Percentiles rank a stretch among this genome's conserved stretches.
These are phyloP conservation scores for Monopis laevigella DNA, from an alignment of 2,888 invertebrate genomes.

Conservation along the genomic window DNA sequence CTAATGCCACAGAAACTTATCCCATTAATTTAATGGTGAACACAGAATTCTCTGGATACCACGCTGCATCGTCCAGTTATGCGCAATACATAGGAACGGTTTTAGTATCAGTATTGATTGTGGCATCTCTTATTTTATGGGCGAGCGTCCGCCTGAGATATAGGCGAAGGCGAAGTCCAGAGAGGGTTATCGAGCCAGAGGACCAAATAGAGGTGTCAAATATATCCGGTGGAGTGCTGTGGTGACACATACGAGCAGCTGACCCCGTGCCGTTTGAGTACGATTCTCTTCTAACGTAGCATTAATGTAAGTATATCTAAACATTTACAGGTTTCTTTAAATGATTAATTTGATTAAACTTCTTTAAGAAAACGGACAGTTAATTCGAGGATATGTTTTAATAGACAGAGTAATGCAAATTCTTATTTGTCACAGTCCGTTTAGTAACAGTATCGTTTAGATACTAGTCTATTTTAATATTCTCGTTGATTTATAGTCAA, in stretches of 20 bases:
- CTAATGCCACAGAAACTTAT: slow-evolving; percentile 25
- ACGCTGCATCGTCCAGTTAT: slow-evolving; percentile 37
- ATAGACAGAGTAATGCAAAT: too few relatives aligned
- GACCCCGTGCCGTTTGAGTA: slow-evolving; percentile 68
- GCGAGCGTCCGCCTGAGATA: slow-evolving; percentile 52
- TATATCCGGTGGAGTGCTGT: slow-evolving; percentile 72
- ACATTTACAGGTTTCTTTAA: too few relatives aligned
- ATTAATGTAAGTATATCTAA: slow-evolving; percentile 47
- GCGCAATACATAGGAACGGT: slow-evolving; percentile 63
- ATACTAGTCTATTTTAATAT: too few relatives aligned
- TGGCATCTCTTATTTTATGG: slow-evolving; percentile 64
- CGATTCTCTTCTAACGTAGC: slow-evolving; percentile 65
- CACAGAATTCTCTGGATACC: slow-evolving; percentile 46
- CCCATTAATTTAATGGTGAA: slow-evolving; percentile 38
- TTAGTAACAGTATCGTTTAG: too few relatives aligned
- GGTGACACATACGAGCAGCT: slow-evolving; percentile 74
- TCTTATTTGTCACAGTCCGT: too few relatives aligned
- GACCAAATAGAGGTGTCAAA: slow-evolving; percentile 71
- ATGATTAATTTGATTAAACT: too few relatives aligned
- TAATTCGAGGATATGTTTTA: too few relatives aligned
- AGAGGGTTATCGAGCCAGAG: slow-evolving; percentile 34
- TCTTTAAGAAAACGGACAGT: too few relatives aligned
- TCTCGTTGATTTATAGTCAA: too few relatives aligned
- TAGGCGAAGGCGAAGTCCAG: slow-evolving; percentile 35
- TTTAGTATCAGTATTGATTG: slow-evolving; percentile 63